These are phyloP conservation scores for Entomobrya multifasciata DNA, from an alignment of 2,888 invertebrate species.

Conservation along the genomic window DNA sequence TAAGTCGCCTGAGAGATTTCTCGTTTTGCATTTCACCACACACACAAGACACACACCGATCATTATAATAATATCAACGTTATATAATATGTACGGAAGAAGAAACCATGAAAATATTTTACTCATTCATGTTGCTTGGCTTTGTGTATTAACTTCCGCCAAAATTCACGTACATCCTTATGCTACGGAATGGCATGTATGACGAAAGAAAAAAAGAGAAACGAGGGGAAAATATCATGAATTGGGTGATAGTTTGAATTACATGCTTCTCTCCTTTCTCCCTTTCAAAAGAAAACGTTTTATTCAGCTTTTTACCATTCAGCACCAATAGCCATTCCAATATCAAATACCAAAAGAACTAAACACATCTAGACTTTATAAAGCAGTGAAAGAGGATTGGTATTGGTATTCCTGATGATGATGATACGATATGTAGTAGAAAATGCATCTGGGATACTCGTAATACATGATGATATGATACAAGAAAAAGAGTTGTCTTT, in stretches of 20 bases:
- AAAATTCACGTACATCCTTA: conserved; percentile 46
- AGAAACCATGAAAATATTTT: too few species aligned
- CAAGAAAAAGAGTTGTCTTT: conserved; percentile 38
- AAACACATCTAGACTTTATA: background rate
- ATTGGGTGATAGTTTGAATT: conserved; percentile 64
- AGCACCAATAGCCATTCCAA: conserved; percentile 33
- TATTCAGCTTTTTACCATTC: conserved; percentile 51
- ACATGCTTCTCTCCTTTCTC: conserved; percentile 52
- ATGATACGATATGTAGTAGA: too few species aligned
- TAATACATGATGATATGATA: conserved; percentile 18
- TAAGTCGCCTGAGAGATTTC: too few species aligned
- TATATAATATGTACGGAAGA: too few species aligned
- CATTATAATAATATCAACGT: too few species aligned
- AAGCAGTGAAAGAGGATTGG: background rate
- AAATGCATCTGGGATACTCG: background rate
- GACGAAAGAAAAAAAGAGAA: conserved; percentile 46
- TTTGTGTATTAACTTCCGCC: conserved; percentile 33
- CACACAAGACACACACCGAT: background rate
- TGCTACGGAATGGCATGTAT: conserved; percentile 47
- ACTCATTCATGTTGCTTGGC: too few species aligned
- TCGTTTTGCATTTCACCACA: background rate
- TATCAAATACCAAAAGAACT: too few species aligned
- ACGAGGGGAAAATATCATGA: conserved; percentile 39
- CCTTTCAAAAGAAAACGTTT: background rate
- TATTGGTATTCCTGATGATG: too few species aligned